phyloP scores from a whole-genome alignment of 1,140 invertebrate species.

The Parapsyche elsis region DNA sequence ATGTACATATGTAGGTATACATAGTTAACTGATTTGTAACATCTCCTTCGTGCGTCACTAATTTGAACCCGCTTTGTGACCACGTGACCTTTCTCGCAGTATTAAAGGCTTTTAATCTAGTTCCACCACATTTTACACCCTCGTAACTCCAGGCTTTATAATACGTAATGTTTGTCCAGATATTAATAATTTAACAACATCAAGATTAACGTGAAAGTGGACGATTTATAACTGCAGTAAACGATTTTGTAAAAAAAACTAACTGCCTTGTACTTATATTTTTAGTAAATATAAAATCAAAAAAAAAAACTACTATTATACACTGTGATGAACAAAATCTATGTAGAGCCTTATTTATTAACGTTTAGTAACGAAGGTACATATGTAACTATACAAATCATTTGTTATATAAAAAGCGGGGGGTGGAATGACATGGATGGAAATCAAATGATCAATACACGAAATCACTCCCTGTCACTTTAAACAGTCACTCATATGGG shows the following conservation, averaged over 20 bases:
- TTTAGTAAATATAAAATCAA: too few relatives aligned
- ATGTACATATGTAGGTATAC: too few relatives aligned
- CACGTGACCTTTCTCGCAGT: conserved; percentile 9
- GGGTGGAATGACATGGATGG: too few relatives aligned
- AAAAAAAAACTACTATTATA: too few relatives aligned
- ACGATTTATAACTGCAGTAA: not conserved
- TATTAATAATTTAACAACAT: conserved; percentile 14
- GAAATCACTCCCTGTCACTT: too few relatives aligned
- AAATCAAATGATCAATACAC: too few relatives aligned
- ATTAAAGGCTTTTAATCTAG: conserved; percentile 27
- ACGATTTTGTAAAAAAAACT: not conserved
- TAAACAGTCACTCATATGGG: too few relatives aligned
- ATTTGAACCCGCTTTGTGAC: conserved; percentile 11
- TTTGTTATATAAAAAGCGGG: too few relatives aligned
- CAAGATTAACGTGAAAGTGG: not conserved
- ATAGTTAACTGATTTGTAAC: not conserved
- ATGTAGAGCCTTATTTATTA: too few relatives aligned
- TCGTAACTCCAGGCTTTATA: conserved; percentile 13
- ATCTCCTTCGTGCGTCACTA: conserved; percentile 2
- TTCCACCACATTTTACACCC: conserved; percentile 23
- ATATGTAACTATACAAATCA: too few relatives aligned
- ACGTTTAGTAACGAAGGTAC: too few relatives aligned
- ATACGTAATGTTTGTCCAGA: conserved; percentile 10
- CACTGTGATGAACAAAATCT: too few relatives aligned
- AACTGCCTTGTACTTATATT: not conserved